Evolutionary conservation across 2,888 invertebrate species (phyloP).

Genomic region (Diabrotica balteata): DNA sequence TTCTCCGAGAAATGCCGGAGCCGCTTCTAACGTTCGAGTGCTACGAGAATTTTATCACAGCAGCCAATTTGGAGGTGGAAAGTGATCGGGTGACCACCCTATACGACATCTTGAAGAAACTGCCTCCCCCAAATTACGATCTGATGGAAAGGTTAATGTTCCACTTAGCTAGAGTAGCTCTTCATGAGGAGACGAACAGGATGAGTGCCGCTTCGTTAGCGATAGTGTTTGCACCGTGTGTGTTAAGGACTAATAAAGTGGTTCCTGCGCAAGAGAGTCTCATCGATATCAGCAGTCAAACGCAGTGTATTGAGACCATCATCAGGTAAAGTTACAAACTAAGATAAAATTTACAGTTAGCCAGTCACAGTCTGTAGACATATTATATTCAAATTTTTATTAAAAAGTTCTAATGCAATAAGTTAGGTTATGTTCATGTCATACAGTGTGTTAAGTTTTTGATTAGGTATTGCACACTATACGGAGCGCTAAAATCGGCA

Average conservation of each 20-base stretch:
- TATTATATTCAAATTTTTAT: no score
- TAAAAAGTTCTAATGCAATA: no score
- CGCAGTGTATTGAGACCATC: constrained; percentile 88
- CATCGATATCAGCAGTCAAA: constrained; percentile 88
- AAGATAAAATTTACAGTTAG: no score
- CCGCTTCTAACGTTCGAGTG: constrained; percentile 91
- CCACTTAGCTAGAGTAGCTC: constrained; percentile 87
- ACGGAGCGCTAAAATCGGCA: no score
- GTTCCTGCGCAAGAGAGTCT: constrained; percentile 92
- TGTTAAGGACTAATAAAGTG: constrained; percentile 84
- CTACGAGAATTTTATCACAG: constrained; percentile 92
- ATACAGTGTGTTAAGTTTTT: no score
- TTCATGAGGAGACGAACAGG: constrained; percentile 85
- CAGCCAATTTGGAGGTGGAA: constrained; percentile 82
- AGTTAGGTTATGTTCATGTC: no score
- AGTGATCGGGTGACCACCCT: constrained; percentile 84
- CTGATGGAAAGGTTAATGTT: constrained; percentile 91
- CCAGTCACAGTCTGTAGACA: no score
- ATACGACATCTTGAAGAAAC: constrained; percentile 85
- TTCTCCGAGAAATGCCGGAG: constrained; percentile 92
- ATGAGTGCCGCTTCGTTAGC: constrained; percentile 93
- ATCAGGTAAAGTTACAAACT: constrained; percentile 63
- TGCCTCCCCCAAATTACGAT: constrained; percentile 89
- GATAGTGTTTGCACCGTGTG: constrained; percentile 94
- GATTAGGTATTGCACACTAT: no score